These are phyloP conservation scores for Venustaconcha ellipsiformis DNA, from an alignment of 1,140 invertebrate species.

Conservation along the genomic window DNA sequence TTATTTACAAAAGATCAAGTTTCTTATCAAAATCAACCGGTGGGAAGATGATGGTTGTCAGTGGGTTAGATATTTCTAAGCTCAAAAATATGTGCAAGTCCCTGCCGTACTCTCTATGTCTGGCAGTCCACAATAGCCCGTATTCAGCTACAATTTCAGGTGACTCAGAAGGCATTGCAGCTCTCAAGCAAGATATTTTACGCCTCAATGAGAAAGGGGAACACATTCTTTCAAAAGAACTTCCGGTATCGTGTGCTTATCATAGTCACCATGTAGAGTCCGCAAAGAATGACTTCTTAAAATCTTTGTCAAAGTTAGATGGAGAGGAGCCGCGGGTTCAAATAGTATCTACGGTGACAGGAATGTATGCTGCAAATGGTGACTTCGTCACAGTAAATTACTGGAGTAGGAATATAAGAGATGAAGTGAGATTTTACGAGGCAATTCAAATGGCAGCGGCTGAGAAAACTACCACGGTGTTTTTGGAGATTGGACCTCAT, in stretches of 20 bases:
- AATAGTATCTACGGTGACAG: constrained; percentile 30
- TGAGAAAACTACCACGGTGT: constrained; percentile 5
- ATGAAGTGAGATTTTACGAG: constrained; percentile 27
- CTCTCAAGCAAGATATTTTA: constrained; percentile 6
- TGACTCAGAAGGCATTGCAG: constrained; percentile 29
- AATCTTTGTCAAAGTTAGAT: constrained; percentile 5
- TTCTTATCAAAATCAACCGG: constrained; percentile 32
- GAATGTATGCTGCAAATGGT: constrained; percentile 4
- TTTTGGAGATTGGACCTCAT: constrained; percentile 36
- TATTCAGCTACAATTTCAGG: constrained; percentile 48
- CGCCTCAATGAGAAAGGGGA: background rate
- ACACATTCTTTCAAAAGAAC: constrained; percentile 5
- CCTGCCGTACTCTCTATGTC: too few relatives aligned
- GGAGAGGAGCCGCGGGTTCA: background rate
- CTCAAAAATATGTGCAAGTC: constrained; percentile 23
- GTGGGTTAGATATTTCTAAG: constrained; percentile 29
- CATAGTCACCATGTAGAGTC: constrained; percentile 35
- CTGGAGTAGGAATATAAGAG: constrained; percentile 31
- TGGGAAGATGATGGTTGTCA: constrained; percentile 51
- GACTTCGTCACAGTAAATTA: constrained; percentile 16
- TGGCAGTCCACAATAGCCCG: constrained; percentile 49
- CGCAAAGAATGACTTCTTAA: constrained; percentile 7
- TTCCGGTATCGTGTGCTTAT: constrained; percentile 31
- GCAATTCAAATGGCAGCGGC: constrained; percentile 11
- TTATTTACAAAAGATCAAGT: constrained; percentile 47